These are phyloP conservation scores for Darwinula stevensoni DNA, from an alignment of 2,888 invertebrate species.

Conservation along the genomic window DNA sequence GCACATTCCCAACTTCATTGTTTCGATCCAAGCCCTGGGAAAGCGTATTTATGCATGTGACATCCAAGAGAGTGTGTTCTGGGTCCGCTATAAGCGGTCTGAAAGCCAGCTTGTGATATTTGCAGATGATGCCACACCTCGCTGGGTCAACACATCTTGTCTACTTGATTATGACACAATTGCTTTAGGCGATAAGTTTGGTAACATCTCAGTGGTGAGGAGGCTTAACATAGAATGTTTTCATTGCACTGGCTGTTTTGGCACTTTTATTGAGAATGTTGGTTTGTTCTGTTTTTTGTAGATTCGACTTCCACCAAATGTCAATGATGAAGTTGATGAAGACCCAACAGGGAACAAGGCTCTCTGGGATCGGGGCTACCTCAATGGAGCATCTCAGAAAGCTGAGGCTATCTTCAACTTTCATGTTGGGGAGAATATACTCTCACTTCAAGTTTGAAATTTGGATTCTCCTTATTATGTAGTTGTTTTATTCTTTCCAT, in stretches of 20 bases:
- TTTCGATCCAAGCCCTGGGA: constrained; percentile 74
- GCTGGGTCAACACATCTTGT: constrained; percentile 76
- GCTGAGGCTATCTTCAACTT: constrained; percentile 73
- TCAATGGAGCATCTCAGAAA: constrained; percentile 94
- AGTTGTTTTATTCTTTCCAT: background rate
- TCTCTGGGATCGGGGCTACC: constrained; percentile 57
- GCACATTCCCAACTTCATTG: constrained; percentile 84
- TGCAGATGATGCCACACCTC: constrained; percentile 89
- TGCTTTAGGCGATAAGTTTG: constrained; percentile 91
- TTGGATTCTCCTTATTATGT: background rate
- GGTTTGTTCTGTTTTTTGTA: constrained; percentile 14
- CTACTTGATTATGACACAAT: constrained; percentile 87
- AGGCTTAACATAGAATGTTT: too few relatives aligned
- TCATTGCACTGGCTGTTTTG: constrained; percentile 3
- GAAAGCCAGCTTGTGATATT: constrained; percentile 96
- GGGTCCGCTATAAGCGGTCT: constrained; percentile 67
- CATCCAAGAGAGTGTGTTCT: constrained; percentile 86
- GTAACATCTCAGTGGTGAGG: constrained; percentile 68
- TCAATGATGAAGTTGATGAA: constrained; percentile 93
- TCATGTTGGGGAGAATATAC: constrained; percentile 82
- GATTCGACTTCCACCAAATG: constrained; percentile 52
- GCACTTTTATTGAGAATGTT: too few relatives aligned
- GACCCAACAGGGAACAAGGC: constrained; percentile 97
- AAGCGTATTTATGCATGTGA: constrained; percentile 82
- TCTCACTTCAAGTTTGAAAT: constrained; percentile 39